A percentile compares a stretch with the other conserved stretches of the same genome.
Conservation (phyloP, 2,113 vertebrate genomes). For the Oryctolagus cuniculus region mOryCun1.1 NC_091452.1:8864001-8864500, state of each 20-base stretch:
- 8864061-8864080: not conserved
- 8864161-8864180: not conserved
- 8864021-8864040: no score
- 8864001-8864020: not conserved
- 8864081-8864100: not conserved
- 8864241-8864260: not conserved
- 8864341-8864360: not conserved
- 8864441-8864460: not conserved
- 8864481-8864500: no score
- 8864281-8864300: no score
- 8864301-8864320: not conserved
- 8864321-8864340: not conserved
- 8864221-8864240: no score
- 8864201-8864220: no score
- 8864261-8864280: not conserved
- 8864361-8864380: not conserved
- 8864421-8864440: not conserved
- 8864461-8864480: not conserved
- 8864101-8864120: not conserved
- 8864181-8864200: not conserved
- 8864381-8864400: not conserved
- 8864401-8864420: not conserved
- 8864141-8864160: not conserved
- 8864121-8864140: accelerated
- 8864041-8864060: not conserved